Evolutionary conservation across 2,797 vertebrate genomes (phyloP).

Genomic region (Dendrocincla fuliginosa): DNA sequence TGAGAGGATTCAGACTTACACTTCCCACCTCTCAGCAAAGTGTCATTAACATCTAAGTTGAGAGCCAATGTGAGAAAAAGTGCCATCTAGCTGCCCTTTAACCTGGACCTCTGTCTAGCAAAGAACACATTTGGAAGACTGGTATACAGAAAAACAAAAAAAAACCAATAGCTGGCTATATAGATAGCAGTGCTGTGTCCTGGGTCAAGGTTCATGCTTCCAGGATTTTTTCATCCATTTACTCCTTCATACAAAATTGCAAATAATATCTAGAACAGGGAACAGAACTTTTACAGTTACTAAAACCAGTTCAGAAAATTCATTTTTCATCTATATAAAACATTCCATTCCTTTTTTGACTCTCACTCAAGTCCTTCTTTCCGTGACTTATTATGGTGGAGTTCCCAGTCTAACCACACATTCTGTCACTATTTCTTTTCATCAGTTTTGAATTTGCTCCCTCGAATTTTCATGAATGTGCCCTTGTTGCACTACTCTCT

Average conservation of each 20-base stretch:
- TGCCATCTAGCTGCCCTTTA: not conserved
- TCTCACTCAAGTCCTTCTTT: not conserved
- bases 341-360: not conserved
- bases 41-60: not conserved
- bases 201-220: accelerated
- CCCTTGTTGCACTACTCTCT: not conserved
- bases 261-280: not conserved
- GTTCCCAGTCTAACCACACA: not conserved
- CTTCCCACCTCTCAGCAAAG: not conserved
- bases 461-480: conserved; percentile 10
- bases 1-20: not conserved
- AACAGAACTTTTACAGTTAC: not conserved
- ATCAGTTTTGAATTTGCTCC: conserved; percentile 4
- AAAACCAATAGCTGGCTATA: not conserved
- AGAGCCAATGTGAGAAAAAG: not conserved
- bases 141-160: not conserved
- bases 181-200: not conserved
- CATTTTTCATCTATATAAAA: not conserved
- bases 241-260: not conserved
- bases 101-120: not conserved
- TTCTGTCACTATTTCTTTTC: conserved; percentile 16
- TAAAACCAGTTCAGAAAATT: not conserved
- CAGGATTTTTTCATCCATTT: not conserved
- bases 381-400: not conserved
- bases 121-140: not conserved